Evolutionary conservation across 2,797 vertebrate genomes (phyloP), one percentile per base, ranked within the genome.

Genomic region (Clarias platycephalus): DNA sequence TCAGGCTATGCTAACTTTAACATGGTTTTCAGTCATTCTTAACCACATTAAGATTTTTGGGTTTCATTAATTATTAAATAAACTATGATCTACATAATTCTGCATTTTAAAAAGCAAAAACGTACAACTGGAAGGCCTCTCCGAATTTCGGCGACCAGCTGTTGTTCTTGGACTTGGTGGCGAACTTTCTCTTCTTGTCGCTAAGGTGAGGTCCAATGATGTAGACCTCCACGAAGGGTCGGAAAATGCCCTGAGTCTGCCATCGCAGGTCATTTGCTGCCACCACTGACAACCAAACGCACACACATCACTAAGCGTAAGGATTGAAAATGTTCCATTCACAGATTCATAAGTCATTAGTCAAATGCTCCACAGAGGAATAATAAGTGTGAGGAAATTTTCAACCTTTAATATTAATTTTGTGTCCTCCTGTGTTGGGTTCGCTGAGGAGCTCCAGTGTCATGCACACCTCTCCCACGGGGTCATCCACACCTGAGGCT

Each of bases 161-260:
- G 94, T 99, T 99, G 92, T 99, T 99, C 92, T 99, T 99, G 77
- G 98, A 99, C 90, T 99, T 99, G 86, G 97, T 99, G 44, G 97
- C 97, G 0, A 98, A 98, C 90, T 98, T 99, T 90, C 97, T 97
- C 90, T 98, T 99, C 94, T 98, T 99, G 93, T 98, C 98, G 0
- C 97, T 98, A 89, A 99, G 96, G 89, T 98, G 95, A 31, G 98
- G 97, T 7, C 98, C 98, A 0, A 99, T 97, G 90, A 99, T 97
- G 93, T 97, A 99, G 88, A 98, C 97, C 86, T 99, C 98, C 0
- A 99, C 97, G 70, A 99, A 99, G 4, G 98, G 97, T 7, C 97
- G 95, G 94, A 99, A 99, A 81, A 96, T 96, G 85, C 97, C 97
- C 0, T 98, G 98, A 0, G 97, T 98, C 89, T 97, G 97, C 98